Conservation (phyloP, 2,888 invertebrate genomes). For the Parascotia fuliginaria region DNA sequence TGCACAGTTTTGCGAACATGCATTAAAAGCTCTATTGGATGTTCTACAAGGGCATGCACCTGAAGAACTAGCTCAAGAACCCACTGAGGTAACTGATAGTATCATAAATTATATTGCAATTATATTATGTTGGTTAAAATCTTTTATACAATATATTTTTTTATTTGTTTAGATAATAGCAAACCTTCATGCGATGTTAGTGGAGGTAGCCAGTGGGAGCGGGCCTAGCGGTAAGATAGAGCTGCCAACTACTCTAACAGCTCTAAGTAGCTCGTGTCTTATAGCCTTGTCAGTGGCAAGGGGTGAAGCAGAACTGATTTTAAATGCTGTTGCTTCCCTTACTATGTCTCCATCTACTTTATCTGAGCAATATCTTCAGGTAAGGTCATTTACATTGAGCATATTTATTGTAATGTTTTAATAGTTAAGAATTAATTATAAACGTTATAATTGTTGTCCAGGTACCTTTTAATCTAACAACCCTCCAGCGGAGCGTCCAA, state of each 20-base stretch:
- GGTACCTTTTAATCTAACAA: conserved; percentile 94
- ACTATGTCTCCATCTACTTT: conserved; percentile 93
- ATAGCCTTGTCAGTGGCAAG: conserved; percentile 96
- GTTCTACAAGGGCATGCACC: conserved; percentile 96
- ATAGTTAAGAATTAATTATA: no score
- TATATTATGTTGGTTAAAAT: background rate
- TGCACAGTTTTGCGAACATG: conserved; percentile 94
- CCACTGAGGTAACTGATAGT: conserved; percentile 86
- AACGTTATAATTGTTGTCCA: conserved; percentile 57
- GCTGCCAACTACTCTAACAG: conserved; percentile 90
- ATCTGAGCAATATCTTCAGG: conserved; percentile 92
- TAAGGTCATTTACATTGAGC: conserved; percentile 62
- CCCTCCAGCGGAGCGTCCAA: conserved; percentile 95
- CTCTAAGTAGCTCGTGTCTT: conserved; percentile 96
- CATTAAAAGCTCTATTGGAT: conserved; percentile 94
- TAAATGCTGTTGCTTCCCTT: conserved; percentile 94
- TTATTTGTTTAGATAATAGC: conserved; percentile 86
- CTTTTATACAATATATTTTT: background rate
- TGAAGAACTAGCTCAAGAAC: conserved; percentile 93
- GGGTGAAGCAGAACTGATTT: conserved; percentile 96
- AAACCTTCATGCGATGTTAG: conserved; percentile 92
- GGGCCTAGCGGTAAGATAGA: conserved; percentile 59
- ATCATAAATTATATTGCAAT: background rate
- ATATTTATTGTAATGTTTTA: no score
- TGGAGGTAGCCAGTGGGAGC: conserved; percentile 92